These are phyloP conservation scores for Sebastes ruberrimus DNA, from an alignment of 2,797 vertebrate genomes.

Conservation along the genomic window DNA sequence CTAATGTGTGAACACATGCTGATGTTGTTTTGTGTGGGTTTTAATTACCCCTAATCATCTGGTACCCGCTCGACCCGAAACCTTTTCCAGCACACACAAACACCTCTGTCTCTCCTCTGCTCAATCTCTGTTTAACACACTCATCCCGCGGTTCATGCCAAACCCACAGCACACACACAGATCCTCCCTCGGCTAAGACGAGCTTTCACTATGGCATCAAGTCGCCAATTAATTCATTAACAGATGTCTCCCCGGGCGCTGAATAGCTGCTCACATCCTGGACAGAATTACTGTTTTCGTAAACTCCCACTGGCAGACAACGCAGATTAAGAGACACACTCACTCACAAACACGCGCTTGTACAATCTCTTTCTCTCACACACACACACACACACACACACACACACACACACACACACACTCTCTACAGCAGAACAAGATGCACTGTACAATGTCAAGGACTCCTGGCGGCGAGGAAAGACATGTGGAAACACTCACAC, in stretches of 20 bases:
- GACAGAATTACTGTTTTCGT: slow-evolving; percentile 54
- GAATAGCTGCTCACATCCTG: slow-evolving; percentile 52
- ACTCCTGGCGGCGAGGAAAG: slow-evolving; percentile 4
- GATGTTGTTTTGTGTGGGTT: slow-evolving; percentile 56
- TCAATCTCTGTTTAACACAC: not conserved
- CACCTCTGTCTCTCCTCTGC: slow-evolving; percentile 12
- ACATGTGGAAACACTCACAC: slow-evolving; percentile 25
- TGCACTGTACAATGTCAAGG: not conserved
- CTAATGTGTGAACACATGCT: slow-evolving; percentile 57
- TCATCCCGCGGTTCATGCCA: slow-evolving; percentile 18
- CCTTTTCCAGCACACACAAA: slow-evolving; percentile 58
- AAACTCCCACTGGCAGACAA: slow-evolving; percentile 59
- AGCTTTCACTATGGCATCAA: slow-evolving; percentile 68
- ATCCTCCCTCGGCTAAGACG: slow-evolving; percentile 54
- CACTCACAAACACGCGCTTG: not conserved
- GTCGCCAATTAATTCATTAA: slow-evolving; percentile 75
- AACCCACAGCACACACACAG: slow-evolving; percentile 61
- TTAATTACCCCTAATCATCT: slow-evolving; percentile 70
- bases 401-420: slow-evolving; percentile 3
- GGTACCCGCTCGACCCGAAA: slow-evolving; percentile 47
- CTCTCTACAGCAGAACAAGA: slow-evolving; percentile 14
- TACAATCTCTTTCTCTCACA: not conserved
- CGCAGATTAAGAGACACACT: slow-evolving; percentile 26
- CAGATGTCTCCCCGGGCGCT: slow-evolving; percentile 57
- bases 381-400: not conserved